phyloP scores from a whole-genome alignment of 2,888 invertebrate genomes.

The Brachylomia viminalis region DNA sequence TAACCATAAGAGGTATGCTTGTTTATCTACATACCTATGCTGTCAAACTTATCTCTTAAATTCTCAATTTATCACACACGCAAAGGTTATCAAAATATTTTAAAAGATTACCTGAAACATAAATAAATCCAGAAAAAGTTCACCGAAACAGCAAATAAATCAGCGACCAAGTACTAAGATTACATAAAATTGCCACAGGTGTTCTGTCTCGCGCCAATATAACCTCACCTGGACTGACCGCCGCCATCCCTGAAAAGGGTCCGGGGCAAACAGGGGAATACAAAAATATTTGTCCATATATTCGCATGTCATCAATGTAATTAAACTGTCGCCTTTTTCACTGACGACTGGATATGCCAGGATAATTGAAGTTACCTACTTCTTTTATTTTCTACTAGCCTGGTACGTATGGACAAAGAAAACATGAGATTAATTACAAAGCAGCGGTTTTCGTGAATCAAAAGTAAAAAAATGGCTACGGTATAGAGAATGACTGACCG shows the following conservation, averaged over 20 bases:
- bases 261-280: conserved; percentile 60
- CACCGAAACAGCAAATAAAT: conserved; percentile 44
- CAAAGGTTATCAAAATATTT: no score
- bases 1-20: no score
- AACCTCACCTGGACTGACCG: conserved; percentile 64
- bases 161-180: conserved; percentile 57
- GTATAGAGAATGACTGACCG: neutral
- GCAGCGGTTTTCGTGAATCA: conserved; percentile 11
- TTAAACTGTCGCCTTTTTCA: conserved; percentile 64
- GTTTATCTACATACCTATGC: no score
- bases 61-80: no score
- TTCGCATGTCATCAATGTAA: conserved; percentile 69
- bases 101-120: neutral
- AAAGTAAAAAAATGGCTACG: neutral
- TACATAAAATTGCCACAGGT: conserved; percentile 66
- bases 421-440: conserved; percentile 9
- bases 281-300: conserved; percentile 64
- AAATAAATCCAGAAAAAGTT: conserved; percentile 20
- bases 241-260: conserved; percentile 66
- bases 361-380: conserved; percentile 30
- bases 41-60: no score
- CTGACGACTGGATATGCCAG: conserved; percentile 9
- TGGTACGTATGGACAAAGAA: conserved; percentile 28
- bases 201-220: conserved; percentile 65
- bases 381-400: conserved; percentile 40